These are phyloP conservation scores for Papilio machaon DNA, from an alignment of 1,140 invertebrate species.

Conservation along the genomic window DNA sequence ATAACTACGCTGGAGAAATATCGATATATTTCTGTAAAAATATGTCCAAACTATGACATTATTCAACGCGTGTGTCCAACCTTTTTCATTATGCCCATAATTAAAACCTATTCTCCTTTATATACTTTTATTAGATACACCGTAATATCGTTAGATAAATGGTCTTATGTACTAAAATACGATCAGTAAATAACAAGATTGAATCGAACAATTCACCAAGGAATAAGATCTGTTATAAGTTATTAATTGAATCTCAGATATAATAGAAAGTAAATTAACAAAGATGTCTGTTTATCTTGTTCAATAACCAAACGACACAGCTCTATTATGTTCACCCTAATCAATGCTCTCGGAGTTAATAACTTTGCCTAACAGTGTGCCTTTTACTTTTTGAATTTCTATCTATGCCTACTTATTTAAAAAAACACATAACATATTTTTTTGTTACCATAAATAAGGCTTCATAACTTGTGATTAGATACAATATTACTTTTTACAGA, in stretches of 20 bases:
- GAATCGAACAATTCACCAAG: background rate
- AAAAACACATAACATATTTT: background rate
- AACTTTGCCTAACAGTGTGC: background rate
- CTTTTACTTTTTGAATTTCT: background rate
- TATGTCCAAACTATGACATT: too few relatives aligned
- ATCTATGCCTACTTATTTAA: background rate
- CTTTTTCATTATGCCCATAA: too few relatives aligned
- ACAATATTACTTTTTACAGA: background rate
- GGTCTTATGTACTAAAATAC: background rate
- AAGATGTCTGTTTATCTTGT: conserved; percentile 8
- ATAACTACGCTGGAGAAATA: too few relatives aligned
- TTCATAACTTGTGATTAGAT: background rate
- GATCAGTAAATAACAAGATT: background rate
- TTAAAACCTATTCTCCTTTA: too few relatives aligned
- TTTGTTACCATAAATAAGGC: background rate
- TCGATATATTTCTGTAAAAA: too few relatives aligned
- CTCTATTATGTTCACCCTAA: background rate
- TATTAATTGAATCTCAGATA: conserved; percentile 16
- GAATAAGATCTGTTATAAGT: background rate
- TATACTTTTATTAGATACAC: too few relatives aligned
- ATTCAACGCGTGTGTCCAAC: too few relatives aligned
- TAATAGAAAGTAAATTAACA: conserved; percentile 24
- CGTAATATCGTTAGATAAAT: too few relatives aligned
- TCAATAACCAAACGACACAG: background rate
- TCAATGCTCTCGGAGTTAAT: background rate